Evolutionary conservation across 2,888 invertebrate genomes (phyloP).

Genomic region (Thumatha senex): DNA sequence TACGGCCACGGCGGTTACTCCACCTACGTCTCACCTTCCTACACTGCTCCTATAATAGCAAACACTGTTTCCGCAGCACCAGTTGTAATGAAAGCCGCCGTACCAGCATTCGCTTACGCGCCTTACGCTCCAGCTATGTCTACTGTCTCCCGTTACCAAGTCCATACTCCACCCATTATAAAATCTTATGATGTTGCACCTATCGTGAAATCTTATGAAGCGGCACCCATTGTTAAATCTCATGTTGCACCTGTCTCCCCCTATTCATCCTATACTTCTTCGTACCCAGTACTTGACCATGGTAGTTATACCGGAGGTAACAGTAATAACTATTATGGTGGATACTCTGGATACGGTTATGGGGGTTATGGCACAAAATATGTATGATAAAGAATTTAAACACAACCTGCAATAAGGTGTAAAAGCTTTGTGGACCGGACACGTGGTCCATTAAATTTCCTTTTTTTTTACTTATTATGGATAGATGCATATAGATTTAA

Average conservation of each 20-base stretch:
- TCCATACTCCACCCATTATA: constrained; percentile 48
- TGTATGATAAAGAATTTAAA: constrained; percentile 40
- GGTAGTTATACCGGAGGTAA: constrained; percentile 4
- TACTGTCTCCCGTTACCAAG: constrained; percentile 54
- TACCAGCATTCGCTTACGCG: constrained; percentile 35
- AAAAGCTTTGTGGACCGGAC: too few species aligned
- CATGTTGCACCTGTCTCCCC: constrained; percentile 28
- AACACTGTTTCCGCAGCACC: constrained; percentile 41
- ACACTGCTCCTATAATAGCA: constrained; percentile 39
- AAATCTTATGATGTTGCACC: constrained; percentile 39
- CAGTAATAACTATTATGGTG: constrained; percentile 4
- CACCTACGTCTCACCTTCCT: constrained; percentile 38
- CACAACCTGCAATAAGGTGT: too few species aligned
- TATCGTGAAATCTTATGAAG: constrained; percentile 7
- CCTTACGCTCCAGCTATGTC: constrained; percentile 51
- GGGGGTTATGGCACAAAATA: constrained; percentile 40
- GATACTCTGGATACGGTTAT: constrained; percentile 16
- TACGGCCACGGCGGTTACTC: constrained; percentile 42
- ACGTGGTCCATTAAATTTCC: too few species aligned
- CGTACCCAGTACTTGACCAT: constrained; percentile 17
- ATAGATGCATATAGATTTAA: too few species aligned
- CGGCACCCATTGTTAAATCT: constrained; percentile 23
- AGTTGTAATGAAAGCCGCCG: constrained; percentile 39
- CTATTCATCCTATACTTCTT: constrained; percentile 29
- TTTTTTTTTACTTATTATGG: too few species aligned